Base-by-base conservation (phyloP, 2,888 invertebrate species). In the Serripes groenlandicus region DNA sequence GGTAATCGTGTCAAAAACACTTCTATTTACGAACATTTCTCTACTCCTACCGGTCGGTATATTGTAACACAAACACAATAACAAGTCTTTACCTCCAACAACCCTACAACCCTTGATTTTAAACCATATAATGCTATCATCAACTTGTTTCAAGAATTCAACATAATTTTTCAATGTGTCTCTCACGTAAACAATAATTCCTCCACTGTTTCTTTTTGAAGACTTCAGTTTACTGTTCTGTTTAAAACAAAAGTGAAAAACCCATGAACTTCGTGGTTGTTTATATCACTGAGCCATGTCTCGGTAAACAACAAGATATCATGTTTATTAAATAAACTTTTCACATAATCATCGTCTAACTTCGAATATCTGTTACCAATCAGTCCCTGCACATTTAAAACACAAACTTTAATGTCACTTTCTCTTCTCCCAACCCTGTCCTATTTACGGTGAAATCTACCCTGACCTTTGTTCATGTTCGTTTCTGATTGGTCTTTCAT, bases 301-400 rank as follows among this genome's bases (percentile, higher is more conserved):
- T 64, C 64, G 21, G 64, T 64, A 7, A 64, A 64, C 28, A 32
- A 34, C 34, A 64, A n/a, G 34, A 64, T 64, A 34, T 64, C 64
- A 64, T 64, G 21, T 28, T n/a, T 35, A 32, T 28, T 64, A 35
- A 64, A 64, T 64, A 64, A 64, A 34, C n/a, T 28, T 9, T 26
- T 32, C 18, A 64, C 34, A 9, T 64, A 32, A n/a, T 64, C 64
- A 64, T 35, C 35, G 21, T 64, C 64, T 11, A 64, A 4, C 34
- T 64, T 64, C n/a, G 32, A 34, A 28, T 64, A 64, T n/a, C 64
- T 32, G 4, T 28, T 32, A 34, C 64, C 64, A 32, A 64, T 64
- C 64, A 64, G 35, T 64, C 64, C 64, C 34, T 64, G 34, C 15
- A 64, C 21, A 64, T 64, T 64, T 64, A 32, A 34, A 32, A 64